Evolutionary conservation across 2,888 invertebrate species (phyloP), one percentile per base, ranked within the genome.

Genomic region (Villa cingulata): DNA sequence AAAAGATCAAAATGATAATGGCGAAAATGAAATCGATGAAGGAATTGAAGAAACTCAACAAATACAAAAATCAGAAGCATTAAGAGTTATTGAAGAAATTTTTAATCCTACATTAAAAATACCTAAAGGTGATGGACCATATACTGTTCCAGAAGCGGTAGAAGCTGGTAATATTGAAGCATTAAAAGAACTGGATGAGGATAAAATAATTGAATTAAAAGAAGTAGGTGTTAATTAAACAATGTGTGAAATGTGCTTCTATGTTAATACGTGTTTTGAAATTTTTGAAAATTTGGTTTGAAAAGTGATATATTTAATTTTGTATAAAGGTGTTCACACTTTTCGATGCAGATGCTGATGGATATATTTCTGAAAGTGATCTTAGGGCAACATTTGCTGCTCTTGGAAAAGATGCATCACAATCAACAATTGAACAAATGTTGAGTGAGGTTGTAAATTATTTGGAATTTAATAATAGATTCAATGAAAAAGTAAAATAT

Each of bases 261-360:
- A 16, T 42, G 37, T 48, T 10, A 40, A 32, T n/a, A n/a, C n/a
- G n/a, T n/a, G n/a, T n/a, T n/a, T n/a, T n/a, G 29, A 45, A 44
- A 15, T 36, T 45, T 17, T 38, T 19, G 41, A 29, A 20, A 14
- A 15, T n/a, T 37, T 3, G 12, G 12, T 32, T 32, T 12, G 12
- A 12, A 2, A 32, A 32, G 36, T 36, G 29, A 38, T 4, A n/a
- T 4, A 34, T 34, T 4, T 7, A n/a, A 10, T 10, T 41, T 37
- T 43, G 38, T 51, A 46, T 53, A 56, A 59, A 80, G 80, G 78
- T 76, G 2, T 81, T 81, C 59, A 66, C 76, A 39, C 68, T 81
- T 5, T 78, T 81, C 53, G 81, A 81, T 56, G 64, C 79, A 60
- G 74, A 81, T 54, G 74, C 76, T 20, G 80, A 81, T 57, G 81